These are phyloP conservation scores for Spermophilus dauricus DNA, from an alignment of 2,113 vertebrate species.

Conservation along the genomic window DNA sequence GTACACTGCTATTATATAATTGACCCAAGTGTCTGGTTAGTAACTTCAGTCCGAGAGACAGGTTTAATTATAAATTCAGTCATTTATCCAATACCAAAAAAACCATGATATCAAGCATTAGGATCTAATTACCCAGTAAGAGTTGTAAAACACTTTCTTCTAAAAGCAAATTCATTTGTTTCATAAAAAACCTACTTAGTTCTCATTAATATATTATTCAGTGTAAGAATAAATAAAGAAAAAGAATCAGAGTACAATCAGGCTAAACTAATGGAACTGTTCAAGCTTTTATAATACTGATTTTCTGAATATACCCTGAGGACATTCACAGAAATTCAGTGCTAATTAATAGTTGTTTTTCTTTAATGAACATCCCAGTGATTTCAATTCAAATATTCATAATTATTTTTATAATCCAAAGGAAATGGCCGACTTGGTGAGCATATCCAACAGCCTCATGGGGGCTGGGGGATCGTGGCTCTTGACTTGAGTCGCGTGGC, in stretches of 20 bases:
- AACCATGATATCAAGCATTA: slow-evolving; percentile 63
- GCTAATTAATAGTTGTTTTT: slow-evolving; percentile 11
- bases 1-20: slow-evolving; percentile 53
- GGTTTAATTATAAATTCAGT: slow-evolving; percentile 83
- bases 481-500: background rate
- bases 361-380: background rate
- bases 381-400: slow-evolving; percentile 63
- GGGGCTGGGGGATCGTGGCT: background rate
- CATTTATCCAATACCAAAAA: slow-evolving; percentile 69
- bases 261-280: slow-evolving; percentile 51
- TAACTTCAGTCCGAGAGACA: slow-evolving; percentile 44
- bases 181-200: slow-evolving; percentile 61
- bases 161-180: slow-evolving; percentile 70
- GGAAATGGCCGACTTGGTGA: background rate
- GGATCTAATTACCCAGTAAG: slow-evolving; percentile 74
- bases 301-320: slow-evolving; percentile 37
- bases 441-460: background rate
- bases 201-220: slow-evolving; percentile 62
- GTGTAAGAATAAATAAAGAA: slow-evolving; percentile 49
- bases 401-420: slow-evolving; percentile 59
- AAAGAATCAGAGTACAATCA: slow-evolving; percentile 48
- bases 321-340: background rate
- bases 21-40: slow-evolving; percentile 75
- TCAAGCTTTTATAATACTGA: slow-evolving; percentile 39
- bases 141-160: slow-evolving; percentile 69